Percentiles rank a stretch among this genome's conserved stretches.
Evolutionary conservation across 2,113 vertebrate genomes (phyloP).

Genomic region (Apodemus sylvaticus): DNA sequence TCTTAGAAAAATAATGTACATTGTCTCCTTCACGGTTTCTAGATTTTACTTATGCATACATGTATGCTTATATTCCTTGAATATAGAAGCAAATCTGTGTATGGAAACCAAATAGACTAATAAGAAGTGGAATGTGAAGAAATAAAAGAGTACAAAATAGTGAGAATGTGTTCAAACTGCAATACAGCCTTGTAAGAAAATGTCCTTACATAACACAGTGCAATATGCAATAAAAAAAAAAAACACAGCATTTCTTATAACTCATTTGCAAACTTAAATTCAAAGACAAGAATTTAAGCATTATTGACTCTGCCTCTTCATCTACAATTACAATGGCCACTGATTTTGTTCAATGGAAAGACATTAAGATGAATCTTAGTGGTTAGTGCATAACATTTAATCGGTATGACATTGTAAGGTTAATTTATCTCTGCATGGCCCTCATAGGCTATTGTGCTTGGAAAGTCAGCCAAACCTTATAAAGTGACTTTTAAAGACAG

Average conservation of each 20-base stretch:
- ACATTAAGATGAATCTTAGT: background rate
- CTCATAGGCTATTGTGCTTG: background rate
- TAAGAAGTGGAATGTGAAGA: background rate
- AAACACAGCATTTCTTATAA: background rate
- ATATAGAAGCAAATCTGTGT: background rate
- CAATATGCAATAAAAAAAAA: background rate
- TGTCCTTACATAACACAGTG: background rate
- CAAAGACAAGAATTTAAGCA: background rate
- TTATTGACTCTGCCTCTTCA: background rate
- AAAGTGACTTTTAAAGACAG: background rate
- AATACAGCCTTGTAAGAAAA: too few species aligned
- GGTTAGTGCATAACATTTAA: background rate
- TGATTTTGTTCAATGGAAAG: background rate
- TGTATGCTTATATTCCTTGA: background rate
- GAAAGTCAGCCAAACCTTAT: background rate
- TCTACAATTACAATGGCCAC: background rate
- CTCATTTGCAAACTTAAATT: background rate
- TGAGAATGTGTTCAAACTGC: too few species aligned
- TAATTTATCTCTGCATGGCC: background rate
- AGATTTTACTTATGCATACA: background rate
- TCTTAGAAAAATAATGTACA: background rate
- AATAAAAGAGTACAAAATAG: too few species aligned
- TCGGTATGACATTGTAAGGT: background rate
- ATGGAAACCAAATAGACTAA: background rate
- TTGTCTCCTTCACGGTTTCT: background rate